phyloP scores from a whole-genome alignment of 2,113 vertebrate species.

The Centropus bengalensis region DNA sequence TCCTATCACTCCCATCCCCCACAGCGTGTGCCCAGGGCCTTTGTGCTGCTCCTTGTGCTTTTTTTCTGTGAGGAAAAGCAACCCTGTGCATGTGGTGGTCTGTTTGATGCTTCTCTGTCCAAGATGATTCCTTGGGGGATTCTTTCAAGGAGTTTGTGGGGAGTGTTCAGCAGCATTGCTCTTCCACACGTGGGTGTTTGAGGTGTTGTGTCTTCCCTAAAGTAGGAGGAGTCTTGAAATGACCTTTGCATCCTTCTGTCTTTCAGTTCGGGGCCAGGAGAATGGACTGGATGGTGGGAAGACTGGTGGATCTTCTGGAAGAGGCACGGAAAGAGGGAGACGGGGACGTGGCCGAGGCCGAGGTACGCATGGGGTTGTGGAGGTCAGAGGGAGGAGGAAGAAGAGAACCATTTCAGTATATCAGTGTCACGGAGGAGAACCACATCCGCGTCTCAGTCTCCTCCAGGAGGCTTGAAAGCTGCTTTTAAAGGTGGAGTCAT shows the following conservation, averaged over 20 bases:
- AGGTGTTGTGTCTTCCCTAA: not conserved
- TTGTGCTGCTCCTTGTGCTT: not conserved
- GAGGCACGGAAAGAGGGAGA: conserved; percentile 91
- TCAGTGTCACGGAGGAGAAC: not conserved
- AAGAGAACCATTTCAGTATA: not conserved
- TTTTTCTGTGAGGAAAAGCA: not conserved
- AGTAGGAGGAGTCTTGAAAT: not conserved
- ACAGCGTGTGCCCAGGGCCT: not conserved
- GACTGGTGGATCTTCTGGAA: conserved; percentile 83
- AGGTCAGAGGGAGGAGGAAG: not conserved
- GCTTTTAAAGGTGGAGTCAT: not conserved
- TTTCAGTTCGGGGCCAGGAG: conserved; percentile 93
- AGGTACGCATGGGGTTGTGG: conserved; percentile 71
- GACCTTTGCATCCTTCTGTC: not conserved
- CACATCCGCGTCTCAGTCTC: rapidly evolving
- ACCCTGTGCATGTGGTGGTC: rapidly evolving
- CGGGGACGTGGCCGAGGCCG: conserved; percentile 93
- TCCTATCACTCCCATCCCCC: not conserved
- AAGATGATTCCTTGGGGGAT: not conserved
- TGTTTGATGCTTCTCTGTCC: too few species aligned
- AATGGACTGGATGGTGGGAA: conserved; percentile 92
- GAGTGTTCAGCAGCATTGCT: rapidly evolving
- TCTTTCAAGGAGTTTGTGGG: not conserved
- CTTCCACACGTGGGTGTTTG: not conserved
- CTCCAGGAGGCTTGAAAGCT: not conserved